Evolutionary conservation across 2,888 invertebrate species (phyloP).

Genomic region (Heliconius charithonia): DNA sequence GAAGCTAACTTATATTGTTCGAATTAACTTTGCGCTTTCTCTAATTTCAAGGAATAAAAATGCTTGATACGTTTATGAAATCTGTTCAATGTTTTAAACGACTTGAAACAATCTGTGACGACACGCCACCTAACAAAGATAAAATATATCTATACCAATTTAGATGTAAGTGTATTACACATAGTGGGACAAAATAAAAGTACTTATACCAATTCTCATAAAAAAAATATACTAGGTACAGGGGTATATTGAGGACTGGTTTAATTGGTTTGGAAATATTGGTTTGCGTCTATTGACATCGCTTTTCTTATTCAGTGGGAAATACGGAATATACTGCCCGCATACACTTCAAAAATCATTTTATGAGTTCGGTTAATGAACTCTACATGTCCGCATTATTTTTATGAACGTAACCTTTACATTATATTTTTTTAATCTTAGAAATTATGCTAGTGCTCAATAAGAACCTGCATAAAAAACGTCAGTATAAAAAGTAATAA

Average conservation of each 20-base stretch:
- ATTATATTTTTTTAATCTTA: not conserved
- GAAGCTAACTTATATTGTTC: not conserved
- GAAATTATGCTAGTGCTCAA: not conserved
- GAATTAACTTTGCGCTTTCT: not conserved
- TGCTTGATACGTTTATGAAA: not conserved
- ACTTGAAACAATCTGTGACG: not conserved
- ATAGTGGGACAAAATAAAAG: not conserved
- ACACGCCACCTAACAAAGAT: not conserved
- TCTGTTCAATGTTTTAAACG: not conserved
- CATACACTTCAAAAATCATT: constrained; percentile 25
- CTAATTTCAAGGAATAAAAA: not conserved
- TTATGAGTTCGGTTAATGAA: constrained; percentile 18
- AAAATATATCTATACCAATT: no score
- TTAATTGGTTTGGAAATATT: constrained; percentile 40
- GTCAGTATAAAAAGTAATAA: not conserved
- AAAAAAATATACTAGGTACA: constrained; percentile 14
- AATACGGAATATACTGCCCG: constrained; percentile 10
- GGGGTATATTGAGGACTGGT: constrained; percentile 19
- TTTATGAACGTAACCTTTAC: not conserved
- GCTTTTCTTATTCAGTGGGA: constrained; percentile 37
- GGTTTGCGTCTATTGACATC: constrained; percentile 30
- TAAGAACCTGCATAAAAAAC: not conserved
- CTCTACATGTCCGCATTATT: not conserved
- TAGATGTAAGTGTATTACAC: not conserved
- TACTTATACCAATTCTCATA: constrained; percentile 1